Conservation (phyloP, 2,888 invertebrate genomes). For the Caenorhabditis sulstoni region DNA sequence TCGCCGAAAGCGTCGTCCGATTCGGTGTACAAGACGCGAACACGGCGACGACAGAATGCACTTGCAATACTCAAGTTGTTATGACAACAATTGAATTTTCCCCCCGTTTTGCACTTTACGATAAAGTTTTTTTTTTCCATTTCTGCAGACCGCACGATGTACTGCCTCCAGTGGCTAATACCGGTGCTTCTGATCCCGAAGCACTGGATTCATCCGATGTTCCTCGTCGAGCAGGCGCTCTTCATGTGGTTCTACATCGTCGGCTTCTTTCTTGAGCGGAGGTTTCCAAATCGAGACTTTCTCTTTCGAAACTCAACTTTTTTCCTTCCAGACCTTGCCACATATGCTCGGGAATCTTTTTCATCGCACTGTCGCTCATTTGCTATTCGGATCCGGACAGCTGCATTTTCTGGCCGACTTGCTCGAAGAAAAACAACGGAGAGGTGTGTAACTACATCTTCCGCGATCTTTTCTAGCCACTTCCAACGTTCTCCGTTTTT, state of each 20-base stretch:
- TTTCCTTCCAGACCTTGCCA: constrained; percentile 89
- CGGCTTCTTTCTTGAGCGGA: constrained; percentile 94
- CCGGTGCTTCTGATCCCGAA: constrained; percentile 97
- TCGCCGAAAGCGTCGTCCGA: constrained; percentile 1
- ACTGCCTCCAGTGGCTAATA: constrained; percentile 97
- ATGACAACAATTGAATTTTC: not conserved
- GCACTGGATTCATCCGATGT: constrained; percentile 91
- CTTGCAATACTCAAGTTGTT: not conserved
- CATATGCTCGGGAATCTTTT: constrained; percentile 95
- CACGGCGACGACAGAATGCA: constrained; percentile 23
- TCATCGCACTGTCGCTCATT: constrained; percentile 92
- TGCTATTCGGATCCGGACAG: constrained; percentile 96
- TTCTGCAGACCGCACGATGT: constrained; percentile 85
- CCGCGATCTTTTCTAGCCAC: constrained; percentile 42
- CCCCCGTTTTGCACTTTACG: constrained; percentile 5
- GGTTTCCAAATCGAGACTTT: no score
- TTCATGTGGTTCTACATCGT: constrained; percentile 96
- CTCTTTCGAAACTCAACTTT: no score
- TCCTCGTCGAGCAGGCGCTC: constrained; percentile 93
- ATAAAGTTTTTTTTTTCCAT: not conserved
- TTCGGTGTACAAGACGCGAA: not conserved
- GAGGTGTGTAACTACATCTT: constrained; percentile 73
- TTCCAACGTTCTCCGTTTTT: no score
- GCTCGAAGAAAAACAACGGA: constrained; percentile 72
- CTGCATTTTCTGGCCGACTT: constrained; percentile 89